Conservation (phyloP, 1,140 invertebrate species). For the Danaus plexippus region DNA sequence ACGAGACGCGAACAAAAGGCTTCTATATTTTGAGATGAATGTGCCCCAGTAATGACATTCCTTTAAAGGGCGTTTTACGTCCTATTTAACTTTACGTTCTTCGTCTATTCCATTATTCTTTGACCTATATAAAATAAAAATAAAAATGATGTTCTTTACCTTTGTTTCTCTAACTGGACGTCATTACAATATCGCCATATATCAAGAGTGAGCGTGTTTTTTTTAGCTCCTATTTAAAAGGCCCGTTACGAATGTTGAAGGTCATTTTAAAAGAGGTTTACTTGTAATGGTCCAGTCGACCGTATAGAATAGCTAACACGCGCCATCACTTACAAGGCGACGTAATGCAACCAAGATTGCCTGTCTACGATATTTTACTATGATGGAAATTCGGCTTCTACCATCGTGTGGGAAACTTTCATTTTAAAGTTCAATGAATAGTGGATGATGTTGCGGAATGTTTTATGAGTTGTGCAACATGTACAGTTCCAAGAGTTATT, state of each 20-base stretch:
- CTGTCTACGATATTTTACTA: constrained; percentile 10
- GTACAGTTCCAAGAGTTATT: too few species aligned
- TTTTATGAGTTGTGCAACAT: background rate
- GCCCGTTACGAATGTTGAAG: too few species aligned
- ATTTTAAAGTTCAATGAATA: constrained; percentile 17
- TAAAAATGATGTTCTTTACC: too few species aligned
- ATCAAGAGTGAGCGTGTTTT: too few species aligned
- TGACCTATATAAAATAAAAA: too few species aligned
- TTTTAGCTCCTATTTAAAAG: too few species aligned
- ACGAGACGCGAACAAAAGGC: constrained; percentile 20
- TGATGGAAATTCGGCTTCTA: constrained; percentile 3
- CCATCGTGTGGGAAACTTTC: background rate
- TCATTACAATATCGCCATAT: too few species aligned
- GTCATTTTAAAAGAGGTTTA: too few species aligned
- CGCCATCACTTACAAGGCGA: constrained; percentile 7
- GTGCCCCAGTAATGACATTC: constrained; percentile 21
- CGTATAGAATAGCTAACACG: background rate
- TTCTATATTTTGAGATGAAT: constrained; percentile 18
- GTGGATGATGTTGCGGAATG: constrained; percentile 11
- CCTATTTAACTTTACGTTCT: constrained; percentile 18
- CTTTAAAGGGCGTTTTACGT: constrained; percentile 20
- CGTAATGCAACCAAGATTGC: constrained; percentile 12
- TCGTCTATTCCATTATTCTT: constrained; percentile 3
- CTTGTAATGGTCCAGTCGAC: too few species aligned
- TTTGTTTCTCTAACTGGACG: too few species aligned